phyloP scores from a whole-genome alignment of 1,140 invertebrate genomes.

The Dendrolimus kikuchii region DNA sequence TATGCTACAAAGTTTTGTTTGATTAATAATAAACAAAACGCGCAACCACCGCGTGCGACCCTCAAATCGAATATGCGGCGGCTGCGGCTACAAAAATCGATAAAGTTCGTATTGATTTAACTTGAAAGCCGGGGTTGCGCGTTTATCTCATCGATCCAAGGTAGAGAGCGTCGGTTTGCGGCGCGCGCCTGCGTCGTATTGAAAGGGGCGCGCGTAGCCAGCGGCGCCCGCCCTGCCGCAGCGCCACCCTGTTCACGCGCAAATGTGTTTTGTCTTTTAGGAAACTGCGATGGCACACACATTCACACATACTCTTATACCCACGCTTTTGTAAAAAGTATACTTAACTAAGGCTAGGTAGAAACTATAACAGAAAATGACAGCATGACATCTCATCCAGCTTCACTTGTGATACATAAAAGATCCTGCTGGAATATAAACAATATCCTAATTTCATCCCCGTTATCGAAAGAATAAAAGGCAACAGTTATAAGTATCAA shows the following conservation, averaged over 20 bases:
- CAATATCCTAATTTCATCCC: no score
- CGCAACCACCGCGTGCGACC: constrained; percentile 67
- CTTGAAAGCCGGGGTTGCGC: constrained; percentile 63
- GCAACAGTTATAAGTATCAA: no score
- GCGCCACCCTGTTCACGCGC: constrained; percentile 62
- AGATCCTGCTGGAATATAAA: no score
- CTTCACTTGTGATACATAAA: no score
- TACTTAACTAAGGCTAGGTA: no score
- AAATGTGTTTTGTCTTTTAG: constrained; percentile 24
- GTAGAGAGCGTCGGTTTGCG: constrained; percentile 39
- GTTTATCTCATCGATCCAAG: constrained; percentile 68
- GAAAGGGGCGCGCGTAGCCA: constrained; percentile 24
- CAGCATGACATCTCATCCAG: no score
- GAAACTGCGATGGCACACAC: no score
- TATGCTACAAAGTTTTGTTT: constrained; percentile 3
- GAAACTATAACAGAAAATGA: no score
- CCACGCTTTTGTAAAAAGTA: no score
- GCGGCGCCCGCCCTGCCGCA: constrained; percentile 39
- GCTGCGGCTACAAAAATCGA: constrained; percentile 67
- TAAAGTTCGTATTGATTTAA: constrained; percentile 63
- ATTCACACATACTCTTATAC: not conserved
- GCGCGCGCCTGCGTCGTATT: constrained; percentile 47
- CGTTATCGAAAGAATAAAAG: no score
- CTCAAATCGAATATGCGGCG: constrained; percentile 61
- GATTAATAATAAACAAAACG: constrained; percentile 21